A percentile compares a stretch with the other conserved stretches of the same genome.
Conservation (phyloP, 2,797 vertebrate genomes). For the Calcarius lapponicus region DNA sequence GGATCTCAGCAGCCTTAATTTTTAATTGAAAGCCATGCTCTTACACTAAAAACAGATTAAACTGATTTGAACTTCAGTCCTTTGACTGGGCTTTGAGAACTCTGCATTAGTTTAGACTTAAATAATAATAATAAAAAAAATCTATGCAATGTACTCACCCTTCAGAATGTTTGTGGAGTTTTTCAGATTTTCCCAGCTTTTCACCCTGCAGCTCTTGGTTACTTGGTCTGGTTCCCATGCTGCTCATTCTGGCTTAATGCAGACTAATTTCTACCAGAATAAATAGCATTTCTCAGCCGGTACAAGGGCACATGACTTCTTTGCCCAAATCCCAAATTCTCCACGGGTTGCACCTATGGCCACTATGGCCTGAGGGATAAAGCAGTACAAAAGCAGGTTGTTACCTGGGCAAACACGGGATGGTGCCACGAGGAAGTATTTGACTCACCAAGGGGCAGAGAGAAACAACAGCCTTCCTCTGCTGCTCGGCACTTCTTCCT, state of each 20-base stretch:
- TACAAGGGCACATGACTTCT: not conserved
- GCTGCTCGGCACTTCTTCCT: not conserved
- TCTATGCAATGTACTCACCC: not conserved
- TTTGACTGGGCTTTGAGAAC: not conserved
- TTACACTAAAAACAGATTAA: not conserved
- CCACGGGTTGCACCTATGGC: not conserved
- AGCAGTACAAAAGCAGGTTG: not conserved
- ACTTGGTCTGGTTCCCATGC: constrained; percentile 26
- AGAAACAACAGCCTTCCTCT: not conserved
- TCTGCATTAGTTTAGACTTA: not conserved
- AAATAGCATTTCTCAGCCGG: not conserved
- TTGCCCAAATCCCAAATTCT: not conserved
- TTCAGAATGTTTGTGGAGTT: not conserved
- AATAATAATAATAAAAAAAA: not conserved
- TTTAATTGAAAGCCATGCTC: not conserved
- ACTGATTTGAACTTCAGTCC: not conserved
- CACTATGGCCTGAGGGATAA: not conserved
- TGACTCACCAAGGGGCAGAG: not conserved
- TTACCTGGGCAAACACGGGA: not conserved
- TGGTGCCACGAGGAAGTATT: not conserved
- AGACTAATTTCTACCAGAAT: constrained; percentile 46
- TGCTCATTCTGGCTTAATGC: constrained; percentile 48
- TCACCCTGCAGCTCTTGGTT: constrained; percentile 17
- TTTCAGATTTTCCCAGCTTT: not conserved
- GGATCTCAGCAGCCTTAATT: not conserved